phyloP scores from a whole-genome alignment of 2,888 invertebrate genomes.

The Lysandra bellargus region DNA sequence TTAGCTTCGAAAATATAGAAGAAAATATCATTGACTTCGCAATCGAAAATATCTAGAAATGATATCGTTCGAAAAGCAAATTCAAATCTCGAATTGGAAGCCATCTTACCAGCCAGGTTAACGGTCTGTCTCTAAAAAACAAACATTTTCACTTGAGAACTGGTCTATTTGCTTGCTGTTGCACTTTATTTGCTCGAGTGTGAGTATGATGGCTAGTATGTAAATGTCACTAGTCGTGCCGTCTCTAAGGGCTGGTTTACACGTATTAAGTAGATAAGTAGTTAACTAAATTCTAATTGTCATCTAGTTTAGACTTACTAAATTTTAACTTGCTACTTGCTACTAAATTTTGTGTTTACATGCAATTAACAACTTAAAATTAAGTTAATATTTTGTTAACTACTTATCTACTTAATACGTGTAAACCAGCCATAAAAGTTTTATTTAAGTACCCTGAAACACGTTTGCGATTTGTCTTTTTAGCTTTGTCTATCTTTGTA shows the following conservation, averaged over 20 bases:
- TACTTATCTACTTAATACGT: too few relatives aligned
- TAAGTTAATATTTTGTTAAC: too few relatives aligned
- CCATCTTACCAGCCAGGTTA: neutral
- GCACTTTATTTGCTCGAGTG: neutral
- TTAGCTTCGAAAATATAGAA: too few relatives aligned
- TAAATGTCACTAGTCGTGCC: neutral
- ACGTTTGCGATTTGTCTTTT: neutral
- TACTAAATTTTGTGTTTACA: too few relatives aligned
- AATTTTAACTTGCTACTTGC: too few relatives aligned
- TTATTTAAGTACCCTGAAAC: neutral
- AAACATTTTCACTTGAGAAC: conserved; percentile 5
- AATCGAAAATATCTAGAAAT: neutral
- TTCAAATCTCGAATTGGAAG: neutral
- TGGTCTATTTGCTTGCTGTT: neutral
- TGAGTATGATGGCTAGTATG: neutral
- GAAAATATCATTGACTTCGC: too few relatives aligned
- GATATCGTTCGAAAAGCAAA: neutral
- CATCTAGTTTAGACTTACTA: too few relatives aligned
- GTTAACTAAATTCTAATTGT: too few relatives aligned
- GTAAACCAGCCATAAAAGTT: too few relatives aligned
- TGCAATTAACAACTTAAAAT: too few relatives aligned
- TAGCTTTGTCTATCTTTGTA: neutral
- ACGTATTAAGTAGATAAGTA: too few relatives aligned
- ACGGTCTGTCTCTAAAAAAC: neutral
- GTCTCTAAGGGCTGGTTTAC: neutral